Percentiles rank a stretch among this genome's conserved stretches.
Evolutionary conservation across 2,113 vertebrate genomes (phyloP).

Genomic region (Pontoporia blainvillei): DNA sequence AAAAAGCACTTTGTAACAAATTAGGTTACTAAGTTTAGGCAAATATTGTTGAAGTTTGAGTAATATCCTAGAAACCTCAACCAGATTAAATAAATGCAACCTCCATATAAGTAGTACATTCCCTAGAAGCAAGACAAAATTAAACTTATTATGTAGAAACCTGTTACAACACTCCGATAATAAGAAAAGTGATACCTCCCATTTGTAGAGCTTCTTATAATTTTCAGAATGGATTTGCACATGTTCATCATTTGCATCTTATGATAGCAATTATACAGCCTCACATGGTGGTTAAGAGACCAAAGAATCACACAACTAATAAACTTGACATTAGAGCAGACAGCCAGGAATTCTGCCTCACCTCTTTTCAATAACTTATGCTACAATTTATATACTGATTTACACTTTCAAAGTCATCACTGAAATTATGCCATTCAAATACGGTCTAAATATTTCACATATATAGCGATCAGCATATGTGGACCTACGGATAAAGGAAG

Average conservation of each 20-base stretch:
- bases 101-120: not conserved
- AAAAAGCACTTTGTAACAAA: not conserved
- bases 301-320: not conserved
- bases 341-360: not conserved
- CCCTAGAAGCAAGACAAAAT: conserved; percentile 13
- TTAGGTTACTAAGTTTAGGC: not conserved
- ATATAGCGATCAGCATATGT: too few species aligned
- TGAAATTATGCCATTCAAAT: not conserved
- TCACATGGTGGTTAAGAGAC: not conserved
- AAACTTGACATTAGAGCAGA: not conserved
- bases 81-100: not conserved
- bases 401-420: not conserved
- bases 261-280: not conserved
- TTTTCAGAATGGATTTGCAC: not conserved
- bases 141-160: not conserved
- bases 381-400: not conserved
- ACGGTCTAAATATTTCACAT: not conserved
- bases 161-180: not conserved
- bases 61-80: not conserved
- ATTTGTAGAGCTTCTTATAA: not conserved
- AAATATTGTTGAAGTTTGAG: not conserved
- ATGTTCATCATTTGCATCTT: not conserved
- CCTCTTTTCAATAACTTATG: not conserved
- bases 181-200: not conserved
- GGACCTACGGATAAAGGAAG: not conserved